Conservation (phyloP, 2,888 invertebrate species). For the Graphium colonna region DNA sequence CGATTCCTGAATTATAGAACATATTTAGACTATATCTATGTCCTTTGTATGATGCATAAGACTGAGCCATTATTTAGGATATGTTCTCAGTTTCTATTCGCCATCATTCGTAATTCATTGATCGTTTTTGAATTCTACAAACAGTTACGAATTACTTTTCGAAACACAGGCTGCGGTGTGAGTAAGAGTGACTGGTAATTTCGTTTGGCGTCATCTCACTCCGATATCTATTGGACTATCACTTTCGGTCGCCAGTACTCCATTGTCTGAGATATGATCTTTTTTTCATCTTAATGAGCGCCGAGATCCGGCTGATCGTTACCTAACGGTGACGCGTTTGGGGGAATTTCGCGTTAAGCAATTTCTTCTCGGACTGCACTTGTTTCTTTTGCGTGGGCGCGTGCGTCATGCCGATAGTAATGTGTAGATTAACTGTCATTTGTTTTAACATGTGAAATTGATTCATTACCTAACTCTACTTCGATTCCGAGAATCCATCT, state of each 20-base stretch:
- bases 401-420: conserved; percentile 16
- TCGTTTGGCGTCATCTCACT: conserved; percentile 55
- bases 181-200: conserved; percentile 50
- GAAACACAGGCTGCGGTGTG: neutral
- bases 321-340: conserved; percentile 70
- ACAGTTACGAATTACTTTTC: neutral
- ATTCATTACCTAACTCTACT: conserved; percentile 32
- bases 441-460: conserved; percentile 42
- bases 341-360: conserved; percentile 58
- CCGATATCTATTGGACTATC: conserved; percentile 70
- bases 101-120: neutral
- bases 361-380: conserved; percentile 43
- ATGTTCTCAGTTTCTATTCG: neutral
- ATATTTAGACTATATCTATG: no score
- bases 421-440: conserved; percentile 24
- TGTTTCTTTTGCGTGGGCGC: conserved; percentile 30
- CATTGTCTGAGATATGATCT: conserved; percentile 72
- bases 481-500: neutral
- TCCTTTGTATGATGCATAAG: neutral
- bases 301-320: conserved; percentile 70
- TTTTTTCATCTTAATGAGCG: conserved; percentile 67
- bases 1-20: conserved; percentile 85
- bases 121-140: neutral
- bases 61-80: neutral
- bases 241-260: conserved; percentile 71